Base-by-base conservation (phyloP, 2,797 vertebrate species). In the Lemur catta region DNA sequence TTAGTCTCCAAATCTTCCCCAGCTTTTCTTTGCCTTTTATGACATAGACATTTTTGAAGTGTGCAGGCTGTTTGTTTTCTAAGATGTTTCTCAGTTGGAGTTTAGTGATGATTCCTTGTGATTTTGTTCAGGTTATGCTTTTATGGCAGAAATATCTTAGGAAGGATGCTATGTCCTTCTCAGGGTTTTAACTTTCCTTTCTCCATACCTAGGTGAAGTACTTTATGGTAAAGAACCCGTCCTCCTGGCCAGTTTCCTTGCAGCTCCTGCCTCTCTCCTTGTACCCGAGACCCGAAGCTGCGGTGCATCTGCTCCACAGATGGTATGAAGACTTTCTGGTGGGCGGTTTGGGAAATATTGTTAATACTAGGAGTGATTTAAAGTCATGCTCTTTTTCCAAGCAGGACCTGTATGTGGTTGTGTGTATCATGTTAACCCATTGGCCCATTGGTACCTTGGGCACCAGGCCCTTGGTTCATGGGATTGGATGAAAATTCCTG, bases 151-250 rank as follows among this genome's bases (percentile, higher is more conserved):
- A 15, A 2, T 28, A 0, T 17, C 10, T 59, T 9, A 0, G 46
- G 82, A 52, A 38, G 1, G 18, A 0, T 30, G 24, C 57, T 0
- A 1, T 57, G 69, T 13, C 41, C 1, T 61, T 52, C 24, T 14
- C 20, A 0, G 8, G 8, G 17, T 65, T 63, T 85, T 98, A 96
- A 98, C 69, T 63, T 28, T 81, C 81, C 55, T 97, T 93, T 97
- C 96, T 57, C 61, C 85, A 3, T 48, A 2, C 97, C 94, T 95
- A 99, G 99, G 99, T 99, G 91, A 99, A 99, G 97, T 99, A 99
- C 41, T 99, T 99, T 52, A 79, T 98, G 87, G 98, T 99, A 98
- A 99, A 99, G 98, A 99, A 99, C 97, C 99, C 99, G 0, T 99
- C 99, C 11, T 98, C 99, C 59, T 98, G 99, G 92, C 99, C 99